A percentile compares a stretch with the other conserved stretches of the same genome.
Conservation (phyloP, 2,113 vertebrate species). For the Poecilia latipinna region DNA sequence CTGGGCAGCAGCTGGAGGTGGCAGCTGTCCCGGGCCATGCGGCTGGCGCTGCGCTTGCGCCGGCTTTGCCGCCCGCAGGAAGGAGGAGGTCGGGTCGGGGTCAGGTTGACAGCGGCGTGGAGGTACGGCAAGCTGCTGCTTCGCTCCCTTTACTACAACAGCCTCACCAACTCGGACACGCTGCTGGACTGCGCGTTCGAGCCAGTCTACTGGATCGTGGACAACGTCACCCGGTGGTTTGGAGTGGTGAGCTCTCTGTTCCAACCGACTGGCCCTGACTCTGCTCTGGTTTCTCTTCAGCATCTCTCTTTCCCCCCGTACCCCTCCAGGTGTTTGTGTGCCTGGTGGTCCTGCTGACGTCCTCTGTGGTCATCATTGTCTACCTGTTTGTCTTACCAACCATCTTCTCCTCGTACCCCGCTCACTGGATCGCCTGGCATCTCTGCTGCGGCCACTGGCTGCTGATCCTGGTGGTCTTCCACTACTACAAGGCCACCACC, state of each 20-base stretch:
- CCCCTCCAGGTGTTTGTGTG: slow-evolving; percentile 90
- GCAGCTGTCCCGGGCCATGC: slow-evolving; percentile 84
- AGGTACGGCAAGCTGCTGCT: slow-evolving; percentile 86
- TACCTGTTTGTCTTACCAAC: slow-evolving; percentile 92
- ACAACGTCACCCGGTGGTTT: slow-evolving; percentile 95
- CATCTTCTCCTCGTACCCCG: slow-evolving; percentile 87
- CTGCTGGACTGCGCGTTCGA: slow-evolving; percentile 92
- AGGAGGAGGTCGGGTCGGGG: slow-evolving; percentile 67
- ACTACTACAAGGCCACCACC: slow-evolving; percentile 96
- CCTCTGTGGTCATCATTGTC: slow-evolving; percentile 89
- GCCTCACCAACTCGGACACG: slow-evolving; percentile 87
- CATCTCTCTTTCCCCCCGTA: neutral
- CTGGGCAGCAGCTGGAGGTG: slow-evolving; percentile 82
- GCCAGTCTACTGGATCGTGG: slow-evolving; percentile 96
- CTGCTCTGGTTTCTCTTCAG: neutral
- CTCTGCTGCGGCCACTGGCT: slow-evolving; percentile 95
- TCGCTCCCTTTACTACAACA: slow-evolving; percentile 89
- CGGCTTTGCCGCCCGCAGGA: slow-evolving; percentile 83
- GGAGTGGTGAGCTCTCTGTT: slow-evolving; percentile 87
- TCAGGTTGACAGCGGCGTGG: slow-evolving; percentile 80
- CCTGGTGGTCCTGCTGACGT: slow-evolving; percentile 87
- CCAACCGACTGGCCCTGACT: rapidly evolving
- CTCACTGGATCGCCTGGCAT: slow-evolving; percentile 88
- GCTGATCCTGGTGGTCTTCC: slow-evolving; percentile 92
- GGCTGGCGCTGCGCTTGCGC: slow-evolving; percentile 86